phyloP scores from a whole-genome alignment of 2,888 invertebrate genomes.

The Mesorhabditis sp. region DNA sequence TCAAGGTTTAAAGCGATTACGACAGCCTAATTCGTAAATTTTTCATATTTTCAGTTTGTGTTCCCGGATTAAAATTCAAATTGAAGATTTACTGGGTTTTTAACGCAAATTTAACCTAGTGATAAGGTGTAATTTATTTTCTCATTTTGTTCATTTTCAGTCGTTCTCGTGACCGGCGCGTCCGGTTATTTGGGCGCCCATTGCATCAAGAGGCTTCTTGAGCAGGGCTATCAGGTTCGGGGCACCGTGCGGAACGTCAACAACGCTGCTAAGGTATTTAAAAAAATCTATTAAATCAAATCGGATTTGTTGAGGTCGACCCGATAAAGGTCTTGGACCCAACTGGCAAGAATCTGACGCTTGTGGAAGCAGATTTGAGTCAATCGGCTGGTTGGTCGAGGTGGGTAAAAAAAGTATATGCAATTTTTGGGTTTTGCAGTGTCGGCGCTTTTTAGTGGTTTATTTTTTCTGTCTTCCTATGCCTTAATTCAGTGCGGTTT shows the following conservation, averaged over 20 bases:
- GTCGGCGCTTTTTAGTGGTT: not conserved
- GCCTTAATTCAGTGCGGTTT: not conserved
- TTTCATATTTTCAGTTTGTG: no score
- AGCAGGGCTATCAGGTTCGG: not conserved
- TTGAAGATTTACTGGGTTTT: no score
- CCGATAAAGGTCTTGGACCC: not conserved
- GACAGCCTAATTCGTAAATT: no score
- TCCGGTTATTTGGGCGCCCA: conserved; percentile 1
- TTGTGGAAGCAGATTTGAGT: not conserved
- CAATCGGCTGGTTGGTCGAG: not conserved
- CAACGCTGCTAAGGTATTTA: not conserved
- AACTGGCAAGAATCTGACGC: not conserved
- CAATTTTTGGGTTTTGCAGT: not conserved
- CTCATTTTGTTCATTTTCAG: not conserved
- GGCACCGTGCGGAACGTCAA: not conserved
- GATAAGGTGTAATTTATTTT: not conserved
- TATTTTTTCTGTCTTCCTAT: not conserved
- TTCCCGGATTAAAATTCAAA: no score
- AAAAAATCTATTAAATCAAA: not conserved
- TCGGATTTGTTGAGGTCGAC: not conserved
- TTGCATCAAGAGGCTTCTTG: not conserved
- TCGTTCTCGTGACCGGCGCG: not conserved
- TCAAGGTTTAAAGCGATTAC: no score
- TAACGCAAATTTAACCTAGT: no score
- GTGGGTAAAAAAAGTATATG: not conserved